Conservation (phyloP, 2,113 vertebrate species). For the Hoplias malabaricus region DNA sequence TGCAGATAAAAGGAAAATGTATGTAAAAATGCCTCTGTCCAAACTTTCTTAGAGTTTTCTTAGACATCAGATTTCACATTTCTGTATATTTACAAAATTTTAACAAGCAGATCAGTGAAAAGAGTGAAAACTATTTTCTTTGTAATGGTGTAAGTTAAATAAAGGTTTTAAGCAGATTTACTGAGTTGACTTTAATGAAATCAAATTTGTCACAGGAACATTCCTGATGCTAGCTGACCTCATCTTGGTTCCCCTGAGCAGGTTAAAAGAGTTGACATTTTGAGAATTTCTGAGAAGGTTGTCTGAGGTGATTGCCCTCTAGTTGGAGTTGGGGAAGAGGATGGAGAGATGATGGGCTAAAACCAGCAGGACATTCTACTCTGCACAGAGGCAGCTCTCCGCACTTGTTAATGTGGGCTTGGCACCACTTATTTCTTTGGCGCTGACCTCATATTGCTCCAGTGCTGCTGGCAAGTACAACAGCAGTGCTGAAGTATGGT, state of each 20-base stretch:
- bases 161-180: background rate
- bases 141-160: no score
- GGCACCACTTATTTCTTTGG: conserved; percentile 50
- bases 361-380: conserved; percentile 55
- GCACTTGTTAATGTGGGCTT: conserved; percentile 63
- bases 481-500: background rate
- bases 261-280: background rate
- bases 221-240: no score
- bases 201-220: no score
- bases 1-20: no score
- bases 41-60: no score
- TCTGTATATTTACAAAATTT: no score
- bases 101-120: no score
- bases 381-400: conserved; percentile 49
- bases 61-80: no score
- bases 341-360: conserved; percentile 36
- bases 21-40: no score
- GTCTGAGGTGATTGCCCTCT: background rate
- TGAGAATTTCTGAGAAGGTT: background rate
- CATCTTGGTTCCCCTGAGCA: no score
- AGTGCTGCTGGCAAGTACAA: background rate
- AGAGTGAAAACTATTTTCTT: no score
- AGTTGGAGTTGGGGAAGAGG: conserved; percentile 11
- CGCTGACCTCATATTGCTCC: conserved; percentile 34
- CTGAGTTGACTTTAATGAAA: background rate